Base-by-base conservation (phyloP, 2,888 invertebrate genomes). In the Cryptosula pallasiana region DNA sequence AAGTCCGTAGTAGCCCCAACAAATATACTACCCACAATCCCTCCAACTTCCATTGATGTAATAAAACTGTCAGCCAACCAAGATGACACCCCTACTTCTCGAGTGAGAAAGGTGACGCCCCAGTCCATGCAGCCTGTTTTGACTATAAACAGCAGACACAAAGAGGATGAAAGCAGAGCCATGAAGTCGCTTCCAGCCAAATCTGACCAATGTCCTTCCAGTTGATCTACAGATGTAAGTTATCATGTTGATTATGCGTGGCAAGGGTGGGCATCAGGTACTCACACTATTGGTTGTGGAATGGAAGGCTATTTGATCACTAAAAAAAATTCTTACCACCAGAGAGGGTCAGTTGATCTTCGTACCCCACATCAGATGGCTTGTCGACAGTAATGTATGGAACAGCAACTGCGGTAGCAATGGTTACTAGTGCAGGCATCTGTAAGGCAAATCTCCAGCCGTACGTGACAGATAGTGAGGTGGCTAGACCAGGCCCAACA, bases 41-140 rank as follows among this genome's bases (percentile, higher is more conserved):
- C 87, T 29, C 87, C 87, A 35, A 83, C 78, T 76, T 87, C 87
- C 54, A 86, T 79, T 72, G 83, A 82, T 73, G 86, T 86, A 29
- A 83, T 80, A 75, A 86, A 86, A 34, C 80, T 78, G 76, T 85
- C 86, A 2, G 84, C 86, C 86, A 77, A 0, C 75, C 75, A 55
- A 73, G 25, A 69, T 27, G 75, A 72, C 29, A 77, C 76, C 0
- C 74, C 74, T 25, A 77, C 75, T n/a, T 82, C 81, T 57, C 83
- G 78, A 29, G 83, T 81, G 36, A 84, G 77, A 75, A 83, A 86
- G 23, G 86, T 77, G 73, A 86, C 86, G 5, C 82, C 84, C 87
- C 87, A 87, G 75, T 87, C 86, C 55, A 81, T 78, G 13, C 82
- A 78, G 63, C 82, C 81, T 13, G 85, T 85, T 72, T 86, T 82